Percentiles rank a stretch among this genome's conserved stretches.
phyloP scores from a whole-genome alignment of 2,113 vertebrate genomes.

The Petrocephalus zakoni region DNA sequence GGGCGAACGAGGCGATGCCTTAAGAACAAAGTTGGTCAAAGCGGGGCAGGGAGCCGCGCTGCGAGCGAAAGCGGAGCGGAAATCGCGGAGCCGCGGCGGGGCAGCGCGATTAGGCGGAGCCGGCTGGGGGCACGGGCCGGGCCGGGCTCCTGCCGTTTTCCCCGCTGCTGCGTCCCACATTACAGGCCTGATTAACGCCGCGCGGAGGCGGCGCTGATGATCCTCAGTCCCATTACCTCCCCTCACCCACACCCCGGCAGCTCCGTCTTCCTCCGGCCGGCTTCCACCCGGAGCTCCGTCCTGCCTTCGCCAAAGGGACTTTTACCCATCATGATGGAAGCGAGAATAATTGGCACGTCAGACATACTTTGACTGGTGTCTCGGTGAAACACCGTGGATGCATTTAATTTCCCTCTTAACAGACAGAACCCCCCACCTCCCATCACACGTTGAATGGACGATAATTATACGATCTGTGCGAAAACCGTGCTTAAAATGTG shows the following conservation, averaged over 20 bases:
- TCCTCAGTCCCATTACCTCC: not conserved
- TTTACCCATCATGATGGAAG: not conserved
- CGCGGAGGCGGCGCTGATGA: not conserved
- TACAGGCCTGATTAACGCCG: slow-evolving; percentile 29
- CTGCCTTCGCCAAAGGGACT: not conserved
- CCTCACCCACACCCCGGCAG: not conserved
- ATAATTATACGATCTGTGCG: not conserved
- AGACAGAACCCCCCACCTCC: not conserved
- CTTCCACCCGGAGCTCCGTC: too few relatives aligned
- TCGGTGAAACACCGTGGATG: not conserved
- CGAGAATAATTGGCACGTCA: not conserved
- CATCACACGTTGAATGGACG: not conserved
- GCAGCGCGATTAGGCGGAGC: slow-evolving; percentile 27
- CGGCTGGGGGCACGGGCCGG: slow-evolving; percentile 15
- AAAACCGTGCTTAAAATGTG: not conserved
- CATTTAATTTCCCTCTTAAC: not conserved
- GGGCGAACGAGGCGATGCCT: not conserved
- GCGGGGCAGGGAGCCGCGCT: not conserved
- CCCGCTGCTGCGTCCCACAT: slow-evolving; percentile 30
- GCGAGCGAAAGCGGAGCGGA: not conserved
- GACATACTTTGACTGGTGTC: not conserved
- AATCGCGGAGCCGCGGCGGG: not conserved
- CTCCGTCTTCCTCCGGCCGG: not conserved
- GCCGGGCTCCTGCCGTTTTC: slow-evolving; percentile 26
- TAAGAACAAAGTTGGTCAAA: not conserved